Evolutionary conservation across 2,113 vertebrate species (phyloP), one percentile per base, ranked within the genome.

Genomic region (Empidonax alnorum): DNA sequence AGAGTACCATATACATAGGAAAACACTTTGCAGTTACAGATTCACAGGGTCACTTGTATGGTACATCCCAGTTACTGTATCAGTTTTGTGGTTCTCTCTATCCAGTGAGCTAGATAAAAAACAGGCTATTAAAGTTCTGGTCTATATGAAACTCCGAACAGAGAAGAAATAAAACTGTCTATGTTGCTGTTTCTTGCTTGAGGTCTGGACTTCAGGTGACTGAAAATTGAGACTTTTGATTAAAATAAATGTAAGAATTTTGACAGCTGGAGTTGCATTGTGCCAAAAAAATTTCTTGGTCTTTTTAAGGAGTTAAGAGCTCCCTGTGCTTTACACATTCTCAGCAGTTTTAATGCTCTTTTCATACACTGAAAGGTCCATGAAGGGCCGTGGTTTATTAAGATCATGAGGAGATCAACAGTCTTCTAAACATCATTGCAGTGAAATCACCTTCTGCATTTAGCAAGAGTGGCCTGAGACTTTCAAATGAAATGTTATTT

Each of bases 301-400:
- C 44, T 86, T 84, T 84, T 44, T 28, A 63, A 47, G 18, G 15
- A 87, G 58, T 6, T 1, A 72, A 59, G n/a, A 62, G 2, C 18
- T 80, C 37, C 3, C 23, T 30, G 18, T 13, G 0, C 2, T 39
- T 84, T 62, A 52, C 58, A 81, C 0, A 0, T 68, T 76, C 47
- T 87, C 68, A 15, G 24, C 39, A 73, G 24, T 92, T 90, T 59
- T 59, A 72, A 63, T 58, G 31, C 3, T 49, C 9, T 77, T 80
- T 24, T 76, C 39, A 53, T 44, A 33, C 27, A 35, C 8, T 23
- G 31, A 30, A 58, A 49, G 20, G 49, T 25, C 47, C 47, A 49
- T 24, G 47, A 63, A 87, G 24, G 6, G 61, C 14, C 2, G 10
- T 0, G 3, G 3, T 53, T 56, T 67, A n/a, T 53, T 19, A 61